phyloP scores from a whole-genome alignment of 2,797 vertebrate species.

The Gymnothorax reevesii region DNA sequence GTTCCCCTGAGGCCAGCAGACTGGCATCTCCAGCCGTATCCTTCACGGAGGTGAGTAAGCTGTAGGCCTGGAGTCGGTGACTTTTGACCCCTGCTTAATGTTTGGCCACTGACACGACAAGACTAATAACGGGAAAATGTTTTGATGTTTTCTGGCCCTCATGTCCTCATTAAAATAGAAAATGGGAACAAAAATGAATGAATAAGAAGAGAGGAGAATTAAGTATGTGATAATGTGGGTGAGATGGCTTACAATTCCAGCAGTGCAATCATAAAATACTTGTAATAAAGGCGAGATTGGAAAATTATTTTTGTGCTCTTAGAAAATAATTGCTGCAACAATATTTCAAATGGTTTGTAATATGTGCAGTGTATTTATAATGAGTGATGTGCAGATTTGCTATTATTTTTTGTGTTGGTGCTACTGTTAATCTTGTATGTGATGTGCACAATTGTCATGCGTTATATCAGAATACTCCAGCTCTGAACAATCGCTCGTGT shows the following conservation, averaged over 20 bases:
- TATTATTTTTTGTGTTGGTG: neutral
- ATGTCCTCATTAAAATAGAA: neutral
- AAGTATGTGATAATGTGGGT: no score
- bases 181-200: no score
- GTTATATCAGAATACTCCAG: no score
- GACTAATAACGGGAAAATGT: neutral
- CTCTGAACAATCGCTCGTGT: no score
- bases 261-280: no score
- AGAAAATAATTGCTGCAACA: neutral
- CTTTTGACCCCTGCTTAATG: neutral
- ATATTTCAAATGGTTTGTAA: neutral
- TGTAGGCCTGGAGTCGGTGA: neutral
- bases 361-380: neutral
- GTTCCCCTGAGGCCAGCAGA: slow-evolving; percentile 35
- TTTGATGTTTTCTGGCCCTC: neutral
- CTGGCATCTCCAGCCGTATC: slow-evolving; percentile 49
- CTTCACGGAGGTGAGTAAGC: slow-evolving; percentile 59
- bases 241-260: neutral
- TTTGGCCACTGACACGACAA: neutral
- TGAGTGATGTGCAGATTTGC: neutral
- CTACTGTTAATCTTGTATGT: neutral
- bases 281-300: neutral
- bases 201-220: no score
- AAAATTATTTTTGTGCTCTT: neutral
- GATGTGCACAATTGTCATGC: no score